Conservation (phyloP, 2,888 invertebrate genomes). For the Oasisia sp. region DNA sequence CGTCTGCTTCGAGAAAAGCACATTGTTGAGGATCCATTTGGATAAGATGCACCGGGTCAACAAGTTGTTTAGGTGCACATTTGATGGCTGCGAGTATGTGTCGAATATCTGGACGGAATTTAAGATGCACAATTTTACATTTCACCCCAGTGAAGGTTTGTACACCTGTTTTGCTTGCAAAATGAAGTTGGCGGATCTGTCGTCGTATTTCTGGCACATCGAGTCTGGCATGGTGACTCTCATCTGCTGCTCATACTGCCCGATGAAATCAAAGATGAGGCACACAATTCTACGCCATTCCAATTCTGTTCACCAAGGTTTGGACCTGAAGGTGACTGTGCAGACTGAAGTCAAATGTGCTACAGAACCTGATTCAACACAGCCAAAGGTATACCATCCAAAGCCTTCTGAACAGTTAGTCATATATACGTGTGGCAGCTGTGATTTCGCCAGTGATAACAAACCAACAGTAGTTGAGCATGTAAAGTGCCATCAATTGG, state of each 20-base stretch:
- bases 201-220: not conserved
- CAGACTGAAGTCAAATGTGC: not conserved
- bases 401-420: not conserved
- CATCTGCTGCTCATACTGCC: not conserved
- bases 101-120: not conserved
- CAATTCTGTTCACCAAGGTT: not conserved
- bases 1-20: not conserved
- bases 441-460: not conserved
- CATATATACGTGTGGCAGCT: not conserved
- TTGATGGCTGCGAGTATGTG: not conserved
- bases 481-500: not conserved
- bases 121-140: conserved; percentile 7
- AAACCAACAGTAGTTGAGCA: not conserved
- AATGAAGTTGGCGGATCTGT: not conserved
- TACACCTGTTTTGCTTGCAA: not conserved
- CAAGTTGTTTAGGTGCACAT: not conserved
- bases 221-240: conserved; percentile 5
- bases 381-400: not conserved
- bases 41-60: conserved; percentile 6
- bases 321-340: not conserved
- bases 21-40: not conserved
- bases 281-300: not conserved
- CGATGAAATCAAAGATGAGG: conserved; percentile 4
- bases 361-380: not conserved
- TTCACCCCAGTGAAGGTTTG: not conserved